Conservation (phyloP, 2,888 invertebrate species). For the Cosmorhoe ocellata region DNA sequence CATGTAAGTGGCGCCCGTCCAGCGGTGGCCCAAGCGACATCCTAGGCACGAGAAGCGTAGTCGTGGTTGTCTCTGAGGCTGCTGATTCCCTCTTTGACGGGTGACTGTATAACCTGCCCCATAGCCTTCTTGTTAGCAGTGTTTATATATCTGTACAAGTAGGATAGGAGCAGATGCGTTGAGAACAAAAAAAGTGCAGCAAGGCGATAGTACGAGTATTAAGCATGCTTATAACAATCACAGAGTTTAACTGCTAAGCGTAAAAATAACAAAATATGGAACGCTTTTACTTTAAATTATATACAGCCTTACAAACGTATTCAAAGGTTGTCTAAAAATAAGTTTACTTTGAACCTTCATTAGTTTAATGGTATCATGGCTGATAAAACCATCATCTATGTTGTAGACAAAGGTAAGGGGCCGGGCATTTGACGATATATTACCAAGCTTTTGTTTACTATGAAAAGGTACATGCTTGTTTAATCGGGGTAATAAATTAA, state of each 20-base stretch:
- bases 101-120: slow-evolving; percentile 87
- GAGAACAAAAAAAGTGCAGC: slow-evolving; percentile 20
- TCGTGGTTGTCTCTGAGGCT: slow-evolving; percentile 90
- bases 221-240: slow-evolving; percentile 12
- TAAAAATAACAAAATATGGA: not conserved
- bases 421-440: not conserved
- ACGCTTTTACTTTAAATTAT: too few relatives aligned
- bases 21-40: slow-evolving; percentile 69
- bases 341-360: too few relatives aligned
- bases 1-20: slow-evolving; percentile 67
- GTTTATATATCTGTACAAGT: slow-evolving; percentile 41
- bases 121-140: slow-evolving; percentile 48
- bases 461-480: slow-evolving; percentile 24
- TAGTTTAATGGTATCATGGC: too few relatives aligned
- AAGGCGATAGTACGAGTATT: slow-evolving; percentile 12
- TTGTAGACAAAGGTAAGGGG: not conserved
- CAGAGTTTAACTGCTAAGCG: not conserved
- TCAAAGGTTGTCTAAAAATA: too few relatives aligned
- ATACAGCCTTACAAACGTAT: too few relatives aligned
- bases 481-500: slow-evolving; percentile 30
- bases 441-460: slow-evolving; percentile 11
- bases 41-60: slow-evolving; percentile 84
- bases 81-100: slow-evolving; percentile 91
- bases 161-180: slow-evolving; percentile 26
- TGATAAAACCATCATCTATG: not conserved